Base-by-base conservation (phyloP, 2,113 vertebrate species). In the Rhinichthys klamathensis region DNA sequence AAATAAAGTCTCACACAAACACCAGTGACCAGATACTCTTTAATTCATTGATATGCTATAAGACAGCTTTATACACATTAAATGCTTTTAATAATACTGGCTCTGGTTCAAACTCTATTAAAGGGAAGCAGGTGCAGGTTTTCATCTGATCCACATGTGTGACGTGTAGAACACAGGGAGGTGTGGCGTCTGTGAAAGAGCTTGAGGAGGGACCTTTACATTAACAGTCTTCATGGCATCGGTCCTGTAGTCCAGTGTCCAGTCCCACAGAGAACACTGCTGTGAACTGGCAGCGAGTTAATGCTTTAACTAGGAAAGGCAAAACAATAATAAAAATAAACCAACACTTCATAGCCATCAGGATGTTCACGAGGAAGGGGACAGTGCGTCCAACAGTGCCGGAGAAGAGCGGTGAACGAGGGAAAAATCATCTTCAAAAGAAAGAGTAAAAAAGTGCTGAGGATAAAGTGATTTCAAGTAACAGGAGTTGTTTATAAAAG, bases 381-480 rank as follows among this genome's bases (percentile, higher is more conserved):
- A n/a, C n/a, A n/a, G n/a, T n/a, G n/a, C 2, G 30, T 30, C 30
- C 30, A 30, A 51, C 84, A 76, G 80, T 91, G 91, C 75, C 41
- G 86, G n/a, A 69, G 84, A 75, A 30, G 54, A 46, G 54, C 25
- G 23, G 10, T 3, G 44, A 41, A 70, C 8, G 9, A 70, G 2
- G 4, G 67, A 12, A 70, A 70, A 61, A 10, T 1, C 8, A 72
- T 38, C 70, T 44, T 44, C 38, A 44, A 44, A n/a, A 73, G 70
- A 73, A 46, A 73, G 90, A 90, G 69, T 78, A 70, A 92, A 97
- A 96, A 97, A 96, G 96, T 96, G 96, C 96, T 94, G 95, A 93
- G 93, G 92, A 44, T 95, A 93, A 93, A 94, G 88, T 92, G 88
- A 95, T 93, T 96, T 96, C 95, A 96, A 95, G 95, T 96, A 95